Conservation (phyloP, 2,888 invertebrate genomes). For the Tetramorium bicarinatum region DNA sequence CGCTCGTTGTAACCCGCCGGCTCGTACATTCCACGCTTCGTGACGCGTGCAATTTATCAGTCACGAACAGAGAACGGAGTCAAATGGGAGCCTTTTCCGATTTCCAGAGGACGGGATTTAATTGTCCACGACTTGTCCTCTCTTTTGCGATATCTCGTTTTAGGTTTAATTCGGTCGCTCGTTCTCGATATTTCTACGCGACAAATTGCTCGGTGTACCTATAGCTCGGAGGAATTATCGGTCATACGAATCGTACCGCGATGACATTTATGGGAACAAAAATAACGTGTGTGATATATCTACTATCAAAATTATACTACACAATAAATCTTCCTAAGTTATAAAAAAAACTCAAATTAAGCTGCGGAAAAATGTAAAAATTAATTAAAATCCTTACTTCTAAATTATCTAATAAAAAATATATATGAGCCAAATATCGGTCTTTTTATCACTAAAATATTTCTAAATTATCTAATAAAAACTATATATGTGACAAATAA, state of each 20-base stretch:
- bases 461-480: not conserved
- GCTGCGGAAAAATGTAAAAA: not conserved
- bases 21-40: conserved; percentile 30
- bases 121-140: conserved; percentile 48
- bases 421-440: too few species aligned
- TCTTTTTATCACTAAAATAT: not conserved
- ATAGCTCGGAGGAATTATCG: conserved; percentile 31
- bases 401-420: not conserved
- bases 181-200: conserved; percentile 48
- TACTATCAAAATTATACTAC: not conserved
- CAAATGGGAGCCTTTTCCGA: conserved; percentile 22
- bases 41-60: conserved; percentile 45
- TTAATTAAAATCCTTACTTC: not conserved
- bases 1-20: conserved; percentile 30
- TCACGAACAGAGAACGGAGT: conserved; percentile 45
- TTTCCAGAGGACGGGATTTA: conserved; percentile 40
- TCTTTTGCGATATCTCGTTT: conserved; percentile 45
- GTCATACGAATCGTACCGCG: conserved; percentile 1
- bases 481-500: too few species aligned
- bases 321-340: not conserved
- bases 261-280: conserved; percentile 20
- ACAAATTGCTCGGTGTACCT: conserved; percentile 37
- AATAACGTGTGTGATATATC: not conserved
- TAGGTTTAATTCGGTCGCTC: conserved; percentile 39
- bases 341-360: not conserved